Conservation (phyloP, 2,113 vertebrate genomes). For the Falco punctatus region DNA sequence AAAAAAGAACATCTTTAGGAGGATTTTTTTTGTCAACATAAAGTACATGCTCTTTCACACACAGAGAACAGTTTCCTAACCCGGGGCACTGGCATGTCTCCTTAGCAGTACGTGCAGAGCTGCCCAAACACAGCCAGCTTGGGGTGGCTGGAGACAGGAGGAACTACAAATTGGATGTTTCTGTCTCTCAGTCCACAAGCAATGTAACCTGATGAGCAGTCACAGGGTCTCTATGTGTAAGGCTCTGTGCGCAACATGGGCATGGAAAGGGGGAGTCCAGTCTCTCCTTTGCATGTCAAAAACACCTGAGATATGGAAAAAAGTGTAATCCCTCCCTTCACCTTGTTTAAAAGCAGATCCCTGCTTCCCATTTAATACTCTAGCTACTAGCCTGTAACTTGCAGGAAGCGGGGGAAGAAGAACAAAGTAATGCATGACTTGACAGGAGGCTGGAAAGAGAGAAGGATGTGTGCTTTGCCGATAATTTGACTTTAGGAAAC, state of each 20-base stretch:
- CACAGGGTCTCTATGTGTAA: not conserved
- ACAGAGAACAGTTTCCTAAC: not conserved
- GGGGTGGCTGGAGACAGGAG: fast-evolving
- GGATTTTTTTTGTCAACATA: not conserved
- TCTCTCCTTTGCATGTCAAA: not conserved
- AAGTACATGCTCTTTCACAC: not conserved
- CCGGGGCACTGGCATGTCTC: not conserved
- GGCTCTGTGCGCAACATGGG: not conserved
- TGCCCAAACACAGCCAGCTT: not conserved
- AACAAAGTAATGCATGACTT: not conserved
- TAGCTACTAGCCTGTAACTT: not conserved
- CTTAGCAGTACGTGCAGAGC: not conserved
- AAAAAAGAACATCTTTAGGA: not conserved
- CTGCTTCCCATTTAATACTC: not conserved
- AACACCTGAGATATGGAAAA: not conserved
- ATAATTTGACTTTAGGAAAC: not conserved
- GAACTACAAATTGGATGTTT: not conserved
- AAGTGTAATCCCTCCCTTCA: not conserved
- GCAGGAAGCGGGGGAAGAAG: fast-evolving
- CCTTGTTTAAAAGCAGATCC: not conserved
- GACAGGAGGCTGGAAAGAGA: not conserved
- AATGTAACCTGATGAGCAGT: not conserved
- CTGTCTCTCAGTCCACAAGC: not conserved
- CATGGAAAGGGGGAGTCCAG: not conserved
- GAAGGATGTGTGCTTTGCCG: not conserved